Conservation (phyloP, 2,888 invertebrate species). For the Exephanes ischioxanthus region DNA sequence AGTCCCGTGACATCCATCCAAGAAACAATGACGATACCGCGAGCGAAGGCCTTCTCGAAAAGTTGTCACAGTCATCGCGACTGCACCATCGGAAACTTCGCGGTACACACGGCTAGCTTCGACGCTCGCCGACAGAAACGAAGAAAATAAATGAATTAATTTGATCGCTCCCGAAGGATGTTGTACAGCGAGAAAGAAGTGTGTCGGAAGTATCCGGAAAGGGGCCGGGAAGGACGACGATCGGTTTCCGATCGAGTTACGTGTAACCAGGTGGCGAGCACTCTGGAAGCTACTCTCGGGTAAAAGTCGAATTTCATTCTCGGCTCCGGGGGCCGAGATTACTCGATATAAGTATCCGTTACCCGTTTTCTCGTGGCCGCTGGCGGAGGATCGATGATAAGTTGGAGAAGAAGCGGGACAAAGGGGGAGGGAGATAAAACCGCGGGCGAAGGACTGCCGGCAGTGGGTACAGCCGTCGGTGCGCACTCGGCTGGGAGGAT, state of each 20-base stretch:
- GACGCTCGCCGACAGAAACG: neutral
- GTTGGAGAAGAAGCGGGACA: slow-evolving; percentile 3
- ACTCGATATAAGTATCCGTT: slow-evolving; percentile 33
- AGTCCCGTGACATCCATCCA: too few relatives aligned
- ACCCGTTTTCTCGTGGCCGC: neutral
- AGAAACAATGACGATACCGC: too few relatives aligned
- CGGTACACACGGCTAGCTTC: neutral
- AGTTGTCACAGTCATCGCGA: neutral
- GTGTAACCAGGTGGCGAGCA: slow-evolving; percentile 17
- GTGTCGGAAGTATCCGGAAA: neutral
- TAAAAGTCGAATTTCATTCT: slow-evolving; percentile 42
- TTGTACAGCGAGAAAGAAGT: slow-evolving; percentile 18
- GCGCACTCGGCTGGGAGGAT: slow-evolving; percentile 14
- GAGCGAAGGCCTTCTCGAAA: neutral
- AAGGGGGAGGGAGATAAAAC: slow-evolving; percentile 25
- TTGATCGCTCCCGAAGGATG: slow-evolving; percentile 19
- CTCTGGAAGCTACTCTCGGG: neutral
- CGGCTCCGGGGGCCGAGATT: slow-evolving; percentile 28
- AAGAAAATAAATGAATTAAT: slow-evolving; percentile 23
- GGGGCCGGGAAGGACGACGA: slow-evolving; percentile 19
- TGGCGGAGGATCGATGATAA: neutral
- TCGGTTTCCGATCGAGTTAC: slow-evolving; percentile 52
- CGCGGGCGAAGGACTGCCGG: neutral
- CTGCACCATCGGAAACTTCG: neutral
- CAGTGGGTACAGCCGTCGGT: neutral